phyloP scores from a whole-genome alignment of 2,113 vertebrate species.

The Chinchilla lanigera region DNA sequence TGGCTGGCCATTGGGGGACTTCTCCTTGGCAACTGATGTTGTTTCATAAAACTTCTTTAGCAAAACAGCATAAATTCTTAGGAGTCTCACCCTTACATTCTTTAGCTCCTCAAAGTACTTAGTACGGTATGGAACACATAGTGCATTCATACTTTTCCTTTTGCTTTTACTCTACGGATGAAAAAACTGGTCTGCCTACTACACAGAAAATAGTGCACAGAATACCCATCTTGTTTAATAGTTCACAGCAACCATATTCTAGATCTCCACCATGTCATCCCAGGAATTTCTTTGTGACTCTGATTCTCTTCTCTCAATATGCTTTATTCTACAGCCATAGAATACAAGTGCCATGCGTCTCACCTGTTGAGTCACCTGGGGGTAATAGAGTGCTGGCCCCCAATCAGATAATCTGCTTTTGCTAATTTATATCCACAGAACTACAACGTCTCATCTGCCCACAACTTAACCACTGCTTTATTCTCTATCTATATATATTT shows the following conservation, averaged over 20 bases:
- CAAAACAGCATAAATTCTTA: neutral
- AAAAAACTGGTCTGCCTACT: neutral
- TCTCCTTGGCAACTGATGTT: neutral
- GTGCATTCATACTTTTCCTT: neutral
- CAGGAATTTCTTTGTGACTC: neutral
- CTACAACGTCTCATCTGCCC: neutral
- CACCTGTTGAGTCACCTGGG: neutral
- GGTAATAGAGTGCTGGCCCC: neutral
- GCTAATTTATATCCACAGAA: neutral
- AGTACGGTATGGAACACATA: neutral
- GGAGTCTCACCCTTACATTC: neutral
- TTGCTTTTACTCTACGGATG: neutral
- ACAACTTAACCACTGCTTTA: neutral
- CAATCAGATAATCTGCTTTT: neutral
- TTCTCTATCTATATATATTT: neutral
- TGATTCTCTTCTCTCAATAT: neutral
- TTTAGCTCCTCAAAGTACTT: neutral
- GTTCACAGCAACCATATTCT: neutral
- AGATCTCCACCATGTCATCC: neutral
- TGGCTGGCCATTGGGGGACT: neutral
- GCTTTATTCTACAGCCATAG: neutral
- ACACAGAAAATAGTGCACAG: neutral
- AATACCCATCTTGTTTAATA: neutral
- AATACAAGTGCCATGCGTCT: neutral
- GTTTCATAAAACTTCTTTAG: conserved; percentile 24